Conservation (phyloP, 2,888 invertebrate species). For the Beris morrisii region DNA sequence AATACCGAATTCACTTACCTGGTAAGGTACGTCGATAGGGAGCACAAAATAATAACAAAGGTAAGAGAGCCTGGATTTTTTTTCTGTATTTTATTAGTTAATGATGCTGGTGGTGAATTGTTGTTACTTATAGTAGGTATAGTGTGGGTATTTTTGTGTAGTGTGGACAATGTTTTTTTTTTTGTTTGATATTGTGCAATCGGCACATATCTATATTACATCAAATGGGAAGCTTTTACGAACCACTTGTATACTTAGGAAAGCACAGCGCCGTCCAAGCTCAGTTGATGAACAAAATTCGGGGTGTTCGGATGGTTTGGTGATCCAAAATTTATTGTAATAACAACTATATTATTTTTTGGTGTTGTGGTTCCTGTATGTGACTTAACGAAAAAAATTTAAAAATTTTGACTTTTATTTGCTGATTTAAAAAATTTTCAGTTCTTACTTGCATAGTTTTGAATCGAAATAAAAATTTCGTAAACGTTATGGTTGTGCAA, state of each 20-base stretch:
- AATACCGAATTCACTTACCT: too few species aligned
- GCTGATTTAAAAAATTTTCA: too few species aligned
- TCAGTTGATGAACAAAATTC: constrained; percentile 56
- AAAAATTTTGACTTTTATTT: too few species aligned
- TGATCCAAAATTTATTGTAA: constrained; percentile 8
- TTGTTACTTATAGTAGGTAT: background rate
- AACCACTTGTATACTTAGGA: constrained; percentile 50
- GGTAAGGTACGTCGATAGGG: too few species aligned
- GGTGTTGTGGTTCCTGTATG: constrained; percentile 21
- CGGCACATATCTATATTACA: constrained; percentile 27
- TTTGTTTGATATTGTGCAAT: constrained; percentile 25
- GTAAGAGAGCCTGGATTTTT: too few species aligned
- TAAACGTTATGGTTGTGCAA: constrained; percentile 13
- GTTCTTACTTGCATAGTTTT: constrained; percentile 9
- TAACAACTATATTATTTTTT: constrained; percentile 19
- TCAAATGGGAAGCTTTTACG: constrained; percentile 27
- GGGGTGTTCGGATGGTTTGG: constrained; percentile 52
- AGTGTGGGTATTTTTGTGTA: background rate
- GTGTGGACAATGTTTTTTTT: constrained; percentile 18
- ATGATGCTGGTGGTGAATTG: too few species aligned
- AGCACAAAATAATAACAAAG: too few species aligned
- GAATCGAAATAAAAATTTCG: background rate
- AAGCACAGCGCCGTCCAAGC: constrained; percentile 48
- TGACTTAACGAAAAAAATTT: background rate
- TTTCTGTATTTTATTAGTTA: too few species aligned